Conservation (phyloP, 1,140 invertebrate species). For the Pinna nobilis region DNA sequence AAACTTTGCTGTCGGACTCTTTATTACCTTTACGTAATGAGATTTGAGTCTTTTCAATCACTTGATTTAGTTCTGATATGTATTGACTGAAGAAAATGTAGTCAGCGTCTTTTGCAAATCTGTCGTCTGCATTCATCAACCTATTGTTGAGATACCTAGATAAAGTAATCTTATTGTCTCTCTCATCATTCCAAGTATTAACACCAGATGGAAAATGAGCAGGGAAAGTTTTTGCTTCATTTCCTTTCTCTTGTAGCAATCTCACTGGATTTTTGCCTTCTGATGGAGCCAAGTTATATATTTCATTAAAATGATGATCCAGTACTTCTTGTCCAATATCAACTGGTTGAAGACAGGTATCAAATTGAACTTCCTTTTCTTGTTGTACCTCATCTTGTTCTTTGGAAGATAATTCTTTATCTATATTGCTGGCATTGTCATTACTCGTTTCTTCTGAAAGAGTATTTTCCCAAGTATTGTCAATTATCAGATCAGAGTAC, state of each 20-base stretch:
- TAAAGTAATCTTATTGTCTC: conserved; percentile 13
- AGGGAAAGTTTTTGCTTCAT: conserved; percentile 32
- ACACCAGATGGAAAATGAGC: conserved; percentile 20
- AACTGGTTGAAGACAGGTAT: conserved; percentile 44
- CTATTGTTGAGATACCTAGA: conserved; percentile 25
- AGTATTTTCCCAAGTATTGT: background rate
- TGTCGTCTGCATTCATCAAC: conserved; percentile 30
- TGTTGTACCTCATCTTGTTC: conserved; percentile 6
- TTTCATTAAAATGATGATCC: conserved; percentile 25
- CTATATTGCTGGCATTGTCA: background rate
- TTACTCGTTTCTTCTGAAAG: background rate
- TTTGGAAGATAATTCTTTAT: background rate
- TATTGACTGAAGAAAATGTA: conserved; percentile 35
- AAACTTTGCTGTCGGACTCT: conserved; percentile 12
- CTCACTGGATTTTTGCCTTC: conserved; percentile 22
- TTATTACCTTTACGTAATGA: conserved; percentile 15
- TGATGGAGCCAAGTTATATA: conserved; percentile 34
- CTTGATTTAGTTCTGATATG: conserved; percentile 24
- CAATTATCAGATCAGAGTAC: conserved; percentile 17
- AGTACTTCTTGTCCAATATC: conserved; percentile 46
- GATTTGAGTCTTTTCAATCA: conserved; percentile 18
- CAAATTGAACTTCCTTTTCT: conserved; percentile 13
- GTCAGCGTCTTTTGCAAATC: conserved; percentile 19
- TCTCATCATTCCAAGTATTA: conserved; percentile 14
- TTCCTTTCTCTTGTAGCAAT: conserved; percentile 24